A percentile compares a stretch with the other conserved stretches of the same genome.
These are phyloP conservation scores for Cistogaster globosa DNA, from an alignment of 2,888 invertebrate genomes.

Conservation along the genomic window DNA sequence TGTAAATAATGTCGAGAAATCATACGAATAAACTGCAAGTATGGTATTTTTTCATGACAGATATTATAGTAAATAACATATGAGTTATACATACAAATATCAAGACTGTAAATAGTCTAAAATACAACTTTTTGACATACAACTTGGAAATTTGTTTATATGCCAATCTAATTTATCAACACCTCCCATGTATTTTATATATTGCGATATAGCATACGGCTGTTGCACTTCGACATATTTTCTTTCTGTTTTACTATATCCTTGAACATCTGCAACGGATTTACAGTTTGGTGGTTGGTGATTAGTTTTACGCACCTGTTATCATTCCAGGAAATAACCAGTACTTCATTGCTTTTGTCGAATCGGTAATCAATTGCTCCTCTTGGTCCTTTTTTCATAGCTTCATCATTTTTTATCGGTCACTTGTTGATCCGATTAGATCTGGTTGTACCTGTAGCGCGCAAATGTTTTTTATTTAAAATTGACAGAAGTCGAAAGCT, in stretches of 20 bases:
- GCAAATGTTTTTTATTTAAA: neutral
- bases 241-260: constrained; percentile 3
- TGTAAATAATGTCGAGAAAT: neutral
- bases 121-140: constrained; percentile 10
- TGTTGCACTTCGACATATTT: too few species aligned
- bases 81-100: constrained; percentile 1
- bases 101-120: neutral
- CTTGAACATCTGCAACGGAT: constrained; percentile 4
- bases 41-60: constrained; percentile 9
- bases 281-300: neutral
- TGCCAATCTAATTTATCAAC: constrained; percentile 13
- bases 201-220: neutral
- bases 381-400: constrained; percentile 7
- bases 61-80: constrained; percentile 12
- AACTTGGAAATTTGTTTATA: neutral
- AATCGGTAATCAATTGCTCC: too few species aligned
- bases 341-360: constrained; percentile 6
- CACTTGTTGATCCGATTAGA: constrained; percentile 10
- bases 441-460: too few species aligned
- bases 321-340: too few species aligned
- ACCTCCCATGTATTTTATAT: constrained; percentile 8
- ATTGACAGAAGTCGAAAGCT: neutral
- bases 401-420: constrained; percentile 1
- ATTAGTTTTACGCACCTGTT: neutral
- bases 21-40: constrained; percentile 12